Base-by-base conservation (phyloP, 2,113 vertebrate genomes). In the Himantopus leucocephalus region DNA sequence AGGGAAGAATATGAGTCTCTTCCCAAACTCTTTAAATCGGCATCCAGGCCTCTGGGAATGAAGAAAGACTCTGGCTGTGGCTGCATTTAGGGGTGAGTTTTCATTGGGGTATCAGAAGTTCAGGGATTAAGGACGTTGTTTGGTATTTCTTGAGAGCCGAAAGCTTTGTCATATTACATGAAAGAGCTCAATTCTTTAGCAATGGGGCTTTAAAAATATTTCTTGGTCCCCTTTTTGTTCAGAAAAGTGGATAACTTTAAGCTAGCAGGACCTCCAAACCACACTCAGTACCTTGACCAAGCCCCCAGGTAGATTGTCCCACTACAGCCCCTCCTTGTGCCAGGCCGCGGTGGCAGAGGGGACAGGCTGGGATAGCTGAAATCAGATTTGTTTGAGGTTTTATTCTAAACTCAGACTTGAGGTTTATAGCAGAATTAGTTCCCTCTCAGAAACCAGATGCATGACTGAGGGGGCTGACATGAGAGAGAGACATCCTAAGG, bases 1-100 rank as follows among this genome's bases (percentile, higher is more conserved):
- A 94, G 75, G 92, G 73, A 94, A 97, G 94, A 95, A 95, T 77
- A 91, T 41, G 87, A 97, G 81, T 84, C 88, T 66, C 21, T 96
- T 96, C 87, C 73, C 77, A 94, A 94, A 95, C 95, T 91, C 91
- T 86, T 93, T 64, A 90, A 75, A 62, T 74, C 50, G 0, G 63
- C 73, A 88, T 91, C 56, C 76, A 56, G 60, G 39, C 48, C 84
- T 56, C 87, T 83, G 77, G 74, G 91, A 45, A 72, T 63, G 86
- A 94, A 93, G 96, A 96, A 80, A 88, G 60, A 32, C 20, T 91
- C 72, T 90, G 90, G 72, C 63, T 75, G 37, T 53, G 91, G 64
- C 79, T 92, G 72, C 75, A 53, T 68, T 88, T 43, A 70, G 58
- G 84, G 68, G 79, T 92, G 90, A 72, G 58, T 62, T 91, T 97